phyloP scores from a whole-genome alignment of 2,113 vertebrate species.

The Myxocyprinus asiaticus region DNA sequence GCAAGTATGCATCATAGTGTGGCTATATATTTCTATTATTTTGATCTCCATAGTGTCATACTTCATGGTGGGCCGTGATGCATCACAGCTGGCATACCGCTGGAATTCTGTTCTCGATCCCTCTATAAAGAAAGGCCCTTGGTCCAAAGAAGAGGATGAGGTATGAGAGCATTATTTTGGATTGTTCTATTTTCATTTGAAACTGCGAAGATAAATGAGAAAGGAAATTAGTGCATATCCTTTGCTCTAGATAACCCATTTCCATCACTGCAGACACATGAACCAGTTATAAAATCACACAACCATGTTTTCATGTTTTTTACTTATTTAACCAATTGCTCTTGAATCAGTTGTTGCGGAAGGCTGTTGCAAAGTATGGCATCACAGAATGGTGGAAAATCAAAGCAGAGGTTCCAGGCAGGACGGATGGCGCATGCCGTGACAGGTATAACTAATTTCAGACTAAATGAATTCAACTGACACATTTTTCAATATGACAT shows the following conservation, averaged over 20 bases:
- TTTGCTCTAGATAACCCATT: background rate
- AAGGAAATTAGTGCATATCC: background rate
- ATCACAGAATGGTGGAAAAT: slow-evolving; percentile 89
- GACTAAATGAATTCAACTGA: background rate
- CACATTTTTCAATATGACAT: background rate
- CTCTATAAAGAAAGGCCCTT: slow-evolving; percentile 80
- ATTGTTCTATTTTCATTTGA: background rate
- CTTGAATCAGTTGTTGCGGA: slow-evolving; percentile 77
- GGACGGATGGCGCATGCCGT: slow-evolving; percentile 84
- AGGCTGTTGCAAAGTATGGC: slow-evolving; percentile 80
- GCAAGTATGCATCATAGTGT: background rate
- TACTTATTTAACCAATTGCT: background rate
- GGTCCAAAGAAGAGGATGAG: slow-evolving; percentile 85
- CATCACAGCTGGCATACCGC: slow-evolving; percentile 84
- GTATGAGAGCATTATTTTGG: slow-evolving; percentile 64
- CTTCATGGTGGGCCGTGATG: slow-evolving; percentile 91
- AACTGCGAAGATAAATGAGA: background rate
- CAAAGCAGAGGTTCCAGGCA: slow-evolving; percentile 83
- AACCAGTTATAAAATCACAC: background rate
- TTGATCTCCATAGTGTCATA: slow-evolving; percentile 81
- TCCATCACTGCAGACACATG: too few species aligned
- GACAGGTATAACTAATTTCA: slow-evolving; percentile 77
- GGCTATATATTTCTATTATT: background rate
- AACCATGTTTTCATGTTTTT: too few species aligned
- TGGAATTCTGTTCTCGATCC: slow-evolving; percentile 91